Evolutionary conservation across 2,888 invertebrate species (phyloP), one percentile per base, ranked within the genome.

Genomic region (Caenorhabditis sulstoni): DNA sequence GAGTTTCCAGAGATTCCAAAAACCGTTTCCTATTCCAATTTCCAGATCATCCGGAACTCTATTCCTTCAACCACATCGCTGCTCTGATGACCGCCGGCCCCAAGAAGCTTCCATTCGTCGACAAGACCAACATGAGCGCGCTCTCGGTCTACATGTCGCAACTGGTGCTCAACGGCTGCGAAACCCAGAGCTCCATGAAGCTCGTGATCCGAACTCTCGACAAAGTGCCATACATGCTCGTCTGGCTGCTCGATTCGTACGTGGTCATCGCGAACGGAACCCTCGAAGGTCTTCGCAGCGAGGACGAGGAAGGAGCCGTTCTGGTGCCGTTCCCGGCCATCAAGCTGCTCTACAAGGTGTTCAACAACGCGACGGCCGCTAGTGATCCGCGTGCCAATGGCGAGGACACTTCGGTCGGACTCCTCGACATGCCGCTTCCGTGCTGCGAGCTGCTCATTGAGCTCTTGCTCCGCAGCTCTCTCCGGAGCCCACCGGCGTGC

Each of bases 321-420:
- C 59, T 71, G n/a, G 50, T 45, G 12, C 85, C 89, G 7, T 86
- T 84, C 66, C 87, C 87, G 0, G 87, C 85, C 3, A 70, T 89
- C 18, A 89, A 89, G 74, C 70, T 89, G 58, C 81, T 89, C 35
- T 89, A 86, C 78, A 89, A 89, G 76, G 80, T 87, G 16, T 88
- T 87, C 81, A 86, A 89, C 53, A 74, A 76, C 1, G 55, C 44
- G 8, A 82, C 86, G 3, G 86, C 85, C 0, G 66, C 80, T 49
- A 87, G 86, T 57, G 88, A 88, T 68, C 89, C 89, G 0, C 85
- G 88, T 23, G 89, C 87, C 3, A 88, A 86, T 49, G 89, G 89
- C 18, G 83, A 85, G 49, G 89, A 89, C 66, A 80, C 87, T 8
- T 87, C 87, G 5, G 89, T 89, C 1, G 85, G 87, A 20, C 52